Percentiles rank a stretch among this genome's conserved stretches.
phyloP scores from a whole-genome alignment of 2,888 invertebrate species.

The Gnatocerus cornutus region DNA sequence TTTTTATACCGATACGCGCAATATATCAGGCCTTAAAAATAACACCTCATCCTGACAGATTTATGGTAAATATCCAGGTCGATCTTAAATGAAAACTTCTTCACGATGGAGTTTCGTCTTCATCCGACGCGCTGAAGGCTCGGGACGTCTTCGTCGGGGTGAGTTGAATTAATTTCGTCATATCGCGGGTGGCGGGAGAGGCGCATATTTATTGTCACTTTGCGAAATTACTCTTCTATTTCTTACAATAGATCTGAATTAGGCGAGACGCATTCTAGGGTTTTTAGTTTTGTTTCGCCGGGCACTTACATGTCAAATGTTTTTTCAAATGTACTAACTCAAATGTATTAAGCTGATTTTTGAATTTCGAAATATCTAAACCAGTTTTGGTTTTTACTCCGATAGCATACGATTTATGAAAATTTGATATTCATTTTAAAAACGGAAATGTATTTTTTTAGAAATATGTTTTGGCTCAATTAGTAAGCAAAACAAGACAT shows the following conservation, averaged over 20 bases:
- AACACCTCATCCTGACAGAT: conserved; percentile 54
- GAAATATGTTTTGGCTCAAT: no score
- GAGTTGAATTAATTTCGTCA: conserved; percentile 40
- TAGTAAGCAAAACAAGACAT: no score
- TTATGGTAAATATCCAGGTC: conserved; percentile 55
- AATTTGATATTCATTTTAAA: no score
- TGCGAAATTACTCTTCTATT: conserved; percentile 50
- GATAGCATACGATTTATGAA: no score
- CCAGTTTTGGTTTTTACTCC: no score
- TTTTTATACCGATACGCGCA: conserved; percentile 55
- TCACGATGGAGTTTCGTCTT: conserved; percentile 39
- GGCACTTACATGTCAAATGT: no score
- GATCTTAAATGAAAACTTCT: conserved; percentile 48
- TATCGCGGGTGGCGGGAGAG: conserved; percentile 40
- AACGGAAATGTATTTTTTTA: no score
- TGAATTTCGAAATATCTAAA: no score
- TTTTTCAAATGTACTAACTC: no score
- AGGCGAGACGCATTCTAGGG: neutral
- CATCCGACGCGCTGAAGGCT: conserved; percentile 28
- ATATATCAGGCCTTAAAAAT: conserved; percentile 56
- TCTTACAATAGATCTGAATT: conserved; percentile 13
- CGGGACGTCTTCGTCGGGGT: conserved; percentile 12
- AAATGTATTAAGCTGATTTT: no score
- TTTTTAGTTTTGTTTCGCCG: no score
- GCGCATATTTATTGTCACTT: conserved; percentile 54